Evolutionary conservation across 2,113 vertebrate species (phyloP).

Genomic region (Conger conger): DNA sequence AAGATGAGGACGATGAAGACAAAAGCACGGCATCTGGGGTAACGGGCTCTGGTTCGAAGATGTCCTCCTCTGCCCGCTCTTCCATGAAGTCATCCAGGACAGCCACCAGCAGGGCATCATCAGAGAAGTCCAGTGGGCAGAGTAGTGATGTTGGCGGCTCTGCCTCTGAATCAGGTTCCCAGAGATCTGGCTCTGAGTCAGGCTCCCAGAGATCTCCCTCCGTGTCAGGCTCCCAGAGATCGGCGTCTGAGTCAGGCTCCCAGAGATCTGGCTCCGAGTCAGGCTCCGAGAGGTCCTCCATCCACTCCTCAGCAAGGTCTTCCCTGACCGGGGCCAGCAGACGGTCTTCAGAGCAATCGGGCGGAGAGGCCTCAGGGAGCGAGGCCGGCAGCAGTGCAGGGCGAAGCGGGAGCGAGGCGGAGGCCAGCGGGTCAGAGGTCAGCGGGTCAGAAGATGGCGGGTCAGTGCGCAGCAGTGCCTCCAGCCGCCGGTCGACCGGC

Average conservation of each 20-base stretch:
- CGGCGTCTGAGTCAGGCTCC: constrained; percentile 11
- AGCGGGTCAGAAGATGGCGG: not conserved
- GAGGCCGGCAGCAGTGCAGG: not conserved
- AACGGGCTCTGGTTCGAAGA: constrained; percentile 55
- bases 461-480: constrained; percentile 23
- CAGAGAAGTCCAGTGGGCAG: constrained; percentile 50
- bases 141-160: constrained; percentile 2
- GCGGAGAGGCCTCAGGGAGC: constrained; percentile 32
- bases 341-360: constrained; percentile 20
- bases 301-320: constrained; percentile 22
- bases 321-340: constrained; percentile 11
- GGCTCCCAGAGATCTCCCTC: not conserved
- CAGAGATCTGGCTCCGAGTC: not conserved
- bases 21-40: constrained; percentile 59
- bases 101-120: constrained; percentile 43
- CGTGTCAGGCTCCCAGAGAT: too few relatives aligned
- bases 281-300: not conserved
- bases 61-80: constrained; percentile 57
- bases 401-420: constrained; percentile 36
- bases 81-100: constrained; percentile 63
- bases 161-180: constrained; percentile 15
- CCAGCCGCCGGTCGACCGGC: constrained; percentile 38
- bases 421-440: constrained; percentile 34
- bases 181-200: not conserved
- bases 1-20: constrained; percentile 67